Evolutionary conservation across 1,140 invertebrate species (phyloP), one percentile per base, ranked within the genome.

Genomic region (Melitaea cinxia): DNA sequence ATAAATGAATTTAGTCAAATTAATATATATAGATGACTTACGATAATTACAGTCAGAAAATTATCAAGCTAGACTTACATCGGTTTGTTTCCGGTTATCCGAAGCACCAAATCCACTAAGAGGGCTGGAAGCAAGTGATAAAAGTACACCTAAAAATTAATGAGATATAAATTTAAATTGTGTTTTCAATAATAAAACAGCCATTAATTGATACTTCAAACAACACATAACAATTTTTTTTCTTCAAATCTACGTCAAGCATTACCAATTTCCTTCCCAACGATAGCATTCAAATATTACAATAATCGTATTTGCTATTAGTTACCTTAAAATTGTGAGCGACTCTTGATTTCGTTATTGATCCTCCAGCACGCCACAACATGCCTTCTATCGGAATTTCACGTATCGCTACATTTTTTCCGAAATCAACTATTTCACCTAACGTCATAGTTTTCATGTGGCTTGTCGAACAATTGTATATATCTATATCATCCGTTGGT

Each of bases 71-170:
- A n/a, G n/a, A 93, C 94, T 94, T 92, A 97, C 96, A 96, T 94
- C 7, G 95, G 94, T 78, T 95, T 94, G 39, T 91, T 92, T 12
- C 95, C 95, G 1, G 81, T 70, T 0, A 96, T 19, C 61, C 91
- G 92, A 1, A 95, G 80, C 9, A 94, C 35, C 0, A 87, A 73
- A 78, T 97, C 96, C 15, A 96, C 81, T 0, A 96, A 52, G 12
- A 96, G 73, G 1, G 95, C 95, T 0, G 96, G 96, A 0, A 96
- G 82, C 70, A 94, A 52, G 70, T 96, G 95, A 1, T 94, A 78
- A 0, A 96, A 62, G 10, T 95, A 70, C 2, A 94, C 91, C 72
- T 91, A 70, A 47, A 83, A 85, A 60, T 2, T 10, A 15, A 28
- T 0, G n/a, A 28, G 23, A 33, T 5, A 33, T 9, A 9, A 10